Evolutionary conservation across 2,113 vertebrate genomes (phyloP), one percentile per base, ranked within the genome.

Genomic region (Odocoileus virginianus): DNA sequence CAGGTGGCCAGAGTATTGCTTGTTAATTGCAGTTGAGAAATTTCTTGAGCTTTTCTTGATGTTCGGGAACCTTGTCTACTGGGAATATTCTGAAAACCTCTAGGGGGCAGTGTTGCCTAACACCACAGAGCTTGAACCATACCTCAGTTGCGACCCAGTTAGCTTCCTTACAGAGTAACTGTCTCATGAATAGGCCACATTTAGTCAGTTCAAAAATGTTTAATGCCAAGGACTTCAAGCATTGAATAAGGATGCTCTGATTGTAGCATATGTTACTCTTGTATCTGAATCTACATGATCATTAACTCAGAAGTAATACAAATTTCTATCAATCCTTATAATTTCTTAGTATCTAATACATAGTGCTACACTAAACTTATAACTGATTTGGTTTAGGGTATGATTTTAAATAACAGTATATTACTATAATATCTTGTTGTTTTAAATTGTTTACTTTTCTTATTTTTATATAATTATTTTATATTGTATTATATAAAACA

Each of bases 91-190:
- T 15, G 1, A 30, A 50, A 61, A 79, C 97, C 97, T 96, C 96
- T 93, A 95, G 98, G 91, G 97, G 96, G 89, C 97, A 98, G 86
- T 98, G 91, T 96, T 97, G 89, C 54, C 89, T 95, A 88, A 95
- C 47, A 89, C 47, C 95, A 88, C 54, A 78, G 7, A 45, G 54
- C 13, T 17, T 85, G 45, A 30, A 27, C 8, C 64, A 2, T 0
- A 4, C n/a, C 27, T 60, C 54, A 40, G 7, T 54, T 85, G 71
- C 95, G 96, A 95, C 50, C 28, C 33, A 78, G 30, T 4, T 28
- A 8, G 9, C 23, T 67, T 67, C 57, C 15, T 15, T 61, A 9
- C 0, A 40, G 17, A 15, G 23, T 23, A 87, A 40, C 5, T n/a
- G 33, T 88, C 2, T 85, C 76, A 40, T 17, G 28, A 94, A 13